These are phyloP conservation scores for Sinella curviseta DNA, from an alignment of 1,140 invertebrate genomes.

Conservation along the genomic window DNA sequence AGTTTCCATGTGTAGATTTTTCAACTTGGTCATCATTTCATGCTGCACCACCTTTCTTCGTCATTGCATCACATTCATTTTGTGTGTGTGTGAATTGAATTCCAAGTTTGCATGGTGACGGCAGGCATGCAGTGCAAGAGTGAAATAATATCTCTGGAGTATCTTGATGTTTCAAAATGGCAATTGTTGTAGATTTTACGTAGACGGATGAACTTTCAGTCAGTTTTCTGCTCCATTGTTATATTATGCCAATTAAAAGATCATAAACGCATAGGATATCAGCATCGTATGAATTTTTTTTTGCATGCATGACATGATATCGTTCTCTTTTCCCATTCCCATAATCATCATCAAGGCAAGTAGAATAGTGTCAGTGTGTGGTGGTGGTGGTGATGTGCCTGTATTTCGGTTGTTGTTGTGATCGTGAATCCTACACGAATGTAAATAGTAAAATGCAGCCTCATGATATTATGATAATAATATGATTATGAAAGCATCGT, in stretches of 20 bases:
- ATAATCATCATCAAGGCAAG: background rate
- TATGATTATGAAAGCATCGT: background rate
- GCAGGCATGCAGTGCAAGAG: too few species aligned
- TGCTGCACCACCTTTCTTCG: too few species aligned
- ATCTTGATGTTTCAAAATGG: too few species aligned
- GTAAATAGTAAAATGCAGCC: background rate
- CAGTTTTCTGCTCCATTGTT: background rate
- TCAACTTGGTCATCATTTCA: too few species aligned
- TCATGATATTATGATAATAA: background rate
- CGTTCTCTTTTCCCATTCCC: too few species aligned
- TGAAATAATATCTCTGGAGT: too few species aligned
- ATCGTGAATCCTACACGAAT: conserved; percentile 13
- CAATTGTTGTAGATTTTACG: background rate
- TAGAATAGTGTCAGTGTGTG: background rate
- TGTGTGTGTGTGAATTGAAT: too few species aligned
- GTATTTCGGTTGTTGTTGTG: background rate
- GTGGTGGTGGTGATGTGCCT: background rate
- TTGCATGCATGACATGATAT: too few species aligned
- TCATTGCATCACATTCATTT: too few species aligned
- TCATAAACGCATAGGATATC: background rate
- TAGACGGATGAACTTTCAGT: background rate
- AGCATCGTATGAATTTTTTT: too few species aligned
- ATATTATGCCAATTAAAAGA: background rate
- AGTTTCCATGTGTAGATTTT: too few species aligned
- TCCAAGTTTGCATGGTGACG: too few species aligned